A percentile compares a stretch with the other conserved stretches of the same genome.
These are phyloP conservation scores for Eospalax fontanierii DNA, from an alignment of 2,797 vertebrate species.

Conservation along the genomic window DNA sequence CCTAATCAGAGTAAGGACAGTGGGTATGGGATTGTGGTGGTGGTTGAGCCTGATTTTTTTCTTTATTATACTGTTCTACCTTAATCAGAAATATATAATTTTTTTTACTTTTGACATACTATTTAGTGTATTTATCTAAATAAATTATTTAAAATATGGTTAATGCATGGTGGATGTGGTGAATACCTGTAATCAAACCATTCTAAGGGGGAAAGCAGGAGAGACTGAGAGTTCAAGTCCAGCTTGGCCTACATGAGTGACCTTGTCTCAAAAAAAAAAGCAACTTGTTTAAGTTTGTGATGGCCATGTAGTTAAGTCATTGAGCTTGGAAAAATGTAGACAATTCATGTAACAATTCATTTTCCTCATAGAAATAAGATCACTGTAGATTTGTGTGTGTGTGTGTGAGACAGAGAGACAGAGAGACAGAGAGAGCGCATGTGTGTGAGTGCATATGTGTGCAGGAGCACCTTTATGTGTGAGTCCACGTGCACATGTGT, in stretches of 20 bases:
- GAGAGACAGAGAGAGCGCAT: too few relatives aligned
- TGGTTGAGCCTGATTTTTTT: neutral
- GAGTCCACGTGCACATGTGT: neutral
- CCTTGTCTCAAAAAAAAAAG: neutral
- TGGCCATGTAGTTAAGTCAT: neutral
- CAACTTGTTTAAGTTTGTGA: neutral
- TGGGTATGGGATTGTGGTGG: neutral
- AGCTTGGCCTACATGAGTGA: neutral
- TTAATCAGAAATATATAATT: conserved; percentile 30
- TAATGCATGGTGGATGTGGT: neutral
- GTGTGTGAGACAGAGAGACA: too few relatives aligned
- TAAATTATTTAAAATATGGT: conserved; percentile 41
- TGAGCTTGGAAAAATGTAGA: neutral
- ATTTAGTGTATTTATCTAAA: conserved; percentile 37
- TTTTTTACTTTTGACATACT: conserved; percentile 48
- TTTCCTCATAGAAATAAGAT: conserved; percentile 35
- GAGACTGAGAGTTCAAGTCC: neutral
- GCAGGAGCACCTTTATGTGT: neutral
- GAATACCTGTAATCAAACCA: neutral
- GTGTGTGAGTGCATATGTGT: neutral
- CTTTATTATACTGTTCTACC: neutral
- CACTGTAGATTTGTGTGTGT: neutral
- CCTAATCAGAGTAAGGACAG: conserved; percentile 23
- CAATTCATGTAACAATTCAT: conserved; percentile 49
- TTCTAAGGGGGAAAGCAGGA: neutral